Evolutionary conservation across 1,140 invertebrate species (phyloP), one percentile per base, ranked within the genome.

Genomic region (Holotrichia oblita): DNA sequence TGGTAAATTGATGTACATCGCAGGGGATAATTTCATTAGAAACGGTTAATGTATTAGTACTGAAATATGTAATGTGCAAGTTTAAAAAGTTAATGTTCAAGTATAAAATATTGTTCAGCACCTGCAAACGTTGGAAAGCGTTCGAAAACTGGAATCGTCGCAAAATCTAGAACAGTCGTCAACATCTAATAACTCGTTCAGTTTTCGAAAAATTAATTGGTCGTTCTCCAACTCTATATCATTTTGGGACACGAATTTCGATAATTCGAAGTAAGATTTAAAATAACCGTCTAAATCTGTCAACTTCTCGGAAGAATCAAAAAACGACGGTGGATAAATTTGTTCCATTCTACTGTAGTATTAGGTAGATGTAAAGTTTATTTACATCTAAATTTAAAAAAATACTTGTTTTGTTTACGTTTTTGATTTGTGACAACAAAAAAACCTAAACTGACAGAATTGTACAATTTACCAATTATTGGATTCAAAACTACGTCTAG

Each of bases 291-390:
- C 76, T 20, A 82, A 78, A 80, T 81, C 55, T 24, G 61, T 27
- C 20, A 82, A 69, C 41, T 73, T 61, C 24, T 79, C 79, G 12
- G 82, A 76, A 14, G 79, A 48, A 42, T 42, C 64, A 41, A 77
- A 81, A 72, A 22, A 40, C 79, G 79, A 48, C 3, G 82, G 81
- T 10, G 48, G 7, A 75, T 84, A 82, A 40, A 84, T 78, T 76
- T 80, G 77, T 78, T 84, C 83, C 83, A 84, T 84, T 27, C 1
- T n/a, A n/a, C n/a, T n/a, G n/a, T n/a, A n/a, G n/a, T n/a, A n/a
- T n/a, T n/a, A n/a, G n/a, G n/a, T n/a, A n/a, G n/a, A n/a, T n/a
- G n/a, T n/a, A n/a, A n/a, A n/a, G n/a, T n/a, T n/a, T n/a, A n/a
- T n/a, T n/a, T n/a, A n/a, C n/a, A n/a, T n/a, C n/a, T n/a, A n/a